phyloP scores from a whole-genome alignment of 2,797 vertebrate species.

The Brachyrhaphis roseni region DNA sequence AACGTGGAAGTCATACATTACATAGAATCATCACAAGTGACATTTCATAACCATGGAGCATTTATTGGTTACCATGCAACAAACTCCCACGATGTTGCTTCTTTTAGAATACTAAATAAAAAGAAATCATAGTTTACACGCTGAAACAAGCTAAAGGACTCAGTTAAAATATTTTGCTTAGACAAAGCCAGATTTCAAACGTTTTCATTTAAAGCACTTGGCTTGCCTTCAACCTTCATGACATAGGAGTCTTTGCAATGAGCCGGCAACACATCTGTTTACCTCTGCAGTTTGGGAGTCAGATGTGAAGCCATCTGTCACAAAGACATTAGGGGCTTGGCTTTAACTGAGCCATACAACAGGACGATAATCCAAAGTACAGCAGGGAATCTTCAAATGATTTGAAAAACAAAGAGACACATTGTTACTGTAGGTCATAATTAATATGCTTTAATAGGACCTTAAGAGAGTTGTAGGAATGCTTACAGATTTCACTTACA shows the following conservation, averaged over 20 bases:
- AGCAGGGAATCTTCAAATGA: neutral
- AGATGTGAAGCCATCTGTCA: conserved; percentile 4
- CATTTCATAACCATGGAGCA: neutral
- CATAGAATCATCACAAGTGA: neutral
- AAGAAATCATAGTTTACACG: neutral
- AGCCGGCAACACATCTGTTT: neutral
- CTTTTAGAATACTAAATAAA: neutral
- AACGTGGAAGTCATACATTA: too few relatives aligned
- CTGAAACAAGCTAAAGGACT: neutral
- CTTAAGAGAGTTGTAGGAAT: neutral
- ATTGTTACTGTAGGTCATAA: neutral
- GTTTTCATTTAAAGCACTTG: neutral
- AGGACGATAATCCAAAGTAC: neutral
- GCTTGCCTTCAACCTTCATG: neutral
- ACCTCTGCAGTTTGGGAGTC: neutral
- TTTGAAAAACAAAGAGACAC: neutral
- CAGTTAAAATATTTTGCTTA: neutral
- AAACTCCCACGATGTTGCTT: neutral
- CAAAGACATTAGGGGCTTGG: neutral
- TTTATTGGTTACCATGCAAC: neutral
- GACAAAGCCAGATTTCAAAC: neutral
- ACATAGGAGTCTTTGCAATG: neutral
- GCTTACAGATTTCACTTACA: neutral
- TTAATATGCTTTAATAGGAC: neutral
- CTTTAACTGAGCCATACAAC: too few relatives aligned